These are phyloP conservation scores for Drosophila heteroneura DNA, from an alignment of 2,888 invertebrate species.

Conservation along the genomic window DNA sequence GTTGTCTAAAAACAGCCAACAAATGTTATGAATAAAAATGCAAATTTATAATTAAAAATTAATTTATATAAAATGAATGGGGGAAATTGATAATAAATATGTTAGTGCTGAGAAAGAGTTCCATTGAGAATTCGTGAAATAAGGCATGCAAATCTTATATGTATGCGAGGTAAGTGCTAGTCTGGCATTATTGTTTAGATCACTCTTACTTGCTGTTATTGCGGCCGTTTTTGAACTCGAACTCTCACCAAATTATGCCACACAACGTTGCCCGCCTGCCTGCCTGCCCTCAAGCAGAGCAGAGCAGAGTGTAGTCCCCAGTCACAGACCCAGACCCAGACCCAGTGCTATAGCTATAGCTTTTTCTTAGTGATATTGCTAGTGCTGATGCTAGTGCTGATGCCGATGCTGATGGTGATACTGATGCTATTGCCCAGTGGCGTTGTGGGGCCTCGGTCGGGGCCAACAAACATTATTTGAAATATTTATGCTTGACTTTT, in stretches of 20 bases:
- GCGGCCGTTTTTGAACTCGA: slow-evolving; percentile 74
- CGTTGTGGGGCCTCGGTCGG: slow-evolving; percentile 60
- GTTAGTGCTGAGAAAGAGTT: neutral
- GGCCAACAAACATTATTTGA: slow-evolving; percentile 80
- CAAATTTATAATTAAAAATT: neutral
- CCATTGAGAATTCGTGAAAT: neutral
- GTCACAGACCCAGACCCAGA: slow-evolving; percentile 54
- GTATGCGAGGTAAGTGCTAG: neutral
- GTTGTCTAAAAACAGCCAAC: neutral
- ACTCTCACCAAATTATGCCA: slow-evolving; percentile 82
- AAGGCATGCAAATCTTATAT: neutral
- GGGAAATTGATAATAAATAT: neutral
- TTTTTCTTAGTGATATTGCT: neutral
- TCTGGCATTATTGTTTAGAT: neutral
- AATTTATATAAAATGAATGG: neutral
- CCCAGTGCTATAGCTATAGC: slow-evolving; percentile 25
- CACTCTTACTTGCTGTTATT: slow-evolving; percentile 33
- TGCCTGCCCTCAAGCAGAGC: slow-evolving; percentile 14
- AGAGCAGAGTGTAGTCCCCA: slow-evolving; percentile 22
- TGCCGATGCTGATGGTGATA: neutral
- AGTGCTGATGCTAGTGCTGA: slow-evolving; percentile 17
- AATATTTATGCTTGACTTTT: slow-evolving; percentile 82
- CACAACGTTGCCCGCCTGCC: slow-evolving; percentile 57
- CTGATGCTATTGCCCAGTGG: slow-evolving; percentile 49
- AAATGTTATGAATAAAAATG: neutral